Conservation (phyloP, 2,797 vertebrate species). For the Spheniscus humboldti region DNA sequence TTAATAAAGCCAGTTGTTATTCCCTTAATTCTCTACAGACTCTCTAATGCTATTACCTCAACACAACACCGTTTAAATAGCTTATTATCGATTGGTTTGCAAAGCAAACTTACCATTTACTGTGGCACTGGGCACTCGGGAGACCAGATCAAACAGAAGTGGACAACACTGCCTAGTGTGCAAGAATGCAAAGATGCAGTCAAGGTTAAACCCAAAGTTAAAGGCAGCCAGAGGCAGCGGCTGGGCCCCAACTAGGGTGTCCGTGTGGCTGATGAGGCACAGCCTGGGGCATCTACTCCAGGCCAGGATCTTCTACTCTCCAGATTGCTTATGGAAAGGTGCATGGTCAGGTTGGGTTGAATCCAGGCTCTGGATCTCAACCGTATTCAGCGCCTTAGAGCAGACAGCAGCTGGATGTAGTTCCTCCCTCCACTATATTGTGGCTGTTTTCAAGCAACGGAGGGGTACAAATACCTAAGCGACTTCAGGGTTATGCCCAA, state of each 20-base stretch:
- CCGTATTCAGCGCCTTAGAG: background rate
- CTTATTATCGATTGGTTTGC: background rate
- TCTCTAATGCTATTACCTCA: constrained; percentile 16
- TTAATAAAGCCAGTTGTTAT: constrained; percentile 44
- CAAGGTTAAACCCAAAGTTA: background rate
- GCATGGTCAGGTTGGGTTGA: background rate
- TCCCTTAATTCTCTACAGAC: constrained; percentile 30
- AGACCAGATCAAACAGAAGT: background rate
- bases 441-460: background rate
- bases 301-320: background rate
- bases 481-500: background rate
- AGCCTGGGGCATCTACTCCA: background rate
- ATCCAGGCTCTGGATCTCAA: background rate
- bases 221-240: background rate
- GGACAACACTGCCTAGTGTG: background rate
- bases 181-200: background rate
- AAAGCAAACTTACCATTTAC: background rate
- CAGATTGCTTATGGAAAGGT: background rate
- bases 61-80: background rate
- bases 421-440: background rate
- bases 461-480: background rate
- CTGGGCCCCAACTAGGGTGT: background rate
- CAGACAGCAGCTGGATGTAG: background rate
- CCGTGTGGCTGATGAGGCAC: too few species aligned
- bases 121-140: background rate